Evolutionary conservation across 2,797 vertebrate species (phyloP), one percentile per base, ranked within the genome.

Genomic region (Bovichtus variegatus): DNA sequence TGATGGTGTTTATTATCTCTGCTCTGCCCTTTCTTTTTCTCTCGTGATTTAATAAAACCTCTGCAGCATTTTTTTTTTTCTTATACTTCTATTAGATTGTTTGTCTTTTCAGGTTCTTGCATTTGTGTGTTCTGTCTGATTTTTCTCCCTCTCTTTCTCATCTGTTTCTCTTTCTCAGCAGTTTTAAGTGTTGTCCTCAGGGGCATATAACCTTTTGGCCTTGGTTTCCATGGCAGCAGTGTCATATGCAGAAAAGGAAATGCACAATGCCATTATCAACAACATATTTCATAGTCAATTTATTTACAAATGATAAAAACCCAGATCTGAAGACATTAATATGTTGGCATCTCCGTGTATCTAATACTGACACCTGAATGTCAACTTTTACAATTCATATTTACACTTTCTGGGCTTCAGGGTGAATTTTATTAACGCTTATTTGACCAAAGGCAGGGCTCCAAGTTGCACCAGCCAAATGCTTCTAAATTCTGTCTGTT

Each of bases 141-240:
- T 21, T 0, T 11, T 43, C 2, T 13, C 11, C 47, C 7, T 15
- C 9, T 9, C 6, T 58, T 9, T 29, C 23, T 50, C 25, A 7
- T 60, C 27, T 18, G 7, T 74, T 76, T 78, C 8, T 51, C 44
- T 29, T 29, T 53, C 57, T 73, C 64, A 61, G 71, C 77, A 86
- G 57, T 88, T 85, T 85, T 23, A 31, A 38, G 9, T 25, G 8
- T 43, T 63, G 29, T 51, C 44, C 61, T 64, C 40, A 31, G 41
- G 21, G 54, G 71, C 50, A 31, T n/a, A 6, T 73, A 55, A 82
- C 80, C 81, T 82, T 73, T 89, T 75, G 63, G n/a, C 89, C 74
- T 68, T 36, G 29, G 78, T 86, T 83, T 60, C 74, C 64, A 77
- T 82, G 71, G 73, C 70, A 82, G 31, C 66, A 23, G 47, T 55